phyloP scores from a whole-genome alignment of 2,113 vertebrate species.

The Delphinus delphis region DNA sequence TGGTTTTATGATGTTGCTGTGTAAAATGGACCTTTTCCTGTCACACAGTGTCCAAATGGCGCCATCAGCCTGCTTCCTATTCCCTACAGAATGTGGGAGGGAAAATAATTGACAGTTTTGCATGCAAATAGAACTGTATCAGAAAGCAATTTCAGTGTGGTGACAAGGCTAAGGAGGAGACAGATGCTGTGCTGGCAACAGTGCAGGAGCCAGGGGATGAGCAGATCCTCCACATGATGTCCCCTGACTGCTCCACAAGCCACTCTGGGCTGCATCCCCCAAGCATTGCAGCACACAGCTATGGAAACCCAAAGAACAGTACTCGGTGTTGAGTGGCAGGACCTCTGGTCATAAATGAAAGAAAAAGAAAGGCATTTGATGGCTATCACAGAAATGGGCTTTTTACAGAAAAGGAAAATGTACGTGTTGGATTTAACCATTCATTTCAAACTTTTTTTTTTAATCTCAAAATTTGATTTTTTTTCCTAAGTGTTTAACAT shows the following conservation, averaged over 20 bases:
- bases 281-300: not conserved
- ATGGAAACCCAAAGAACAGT: not conserved
- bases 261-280: not conserved
- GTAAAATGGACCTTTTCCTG: not conserved
- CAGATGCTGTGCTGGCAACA: not conserved
- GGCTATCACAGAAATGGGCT: not conserved
- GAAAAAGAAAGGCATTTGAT: too few relatives aligned
- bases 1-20: not conserved
- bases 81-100: not conserved
- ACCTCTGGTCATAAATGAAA: not conserved
- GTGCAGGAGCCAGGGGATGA: not conserved
- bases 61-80: not conserved
- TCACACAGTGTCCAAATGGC: not conserved
- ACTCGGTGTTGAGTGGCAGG: not conserved
- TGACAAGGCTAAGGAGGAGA: not conserved
- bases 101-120: not conserved
- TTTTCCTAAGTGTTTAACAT: not conserved
- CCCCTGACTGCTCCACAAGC: not conserved
- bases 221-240: rapidly evolving
- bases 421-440: not conserved
- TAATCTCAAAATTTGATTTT: not conserved
- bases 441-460: not conserved
- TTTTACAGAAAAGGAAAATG: not conserved
- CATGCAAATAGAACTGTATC: not conserved
- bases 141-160: not conserved